Conservation (phyloP, 2,888 invertebrate genomes). For the Andrena bucephala region DNA sequence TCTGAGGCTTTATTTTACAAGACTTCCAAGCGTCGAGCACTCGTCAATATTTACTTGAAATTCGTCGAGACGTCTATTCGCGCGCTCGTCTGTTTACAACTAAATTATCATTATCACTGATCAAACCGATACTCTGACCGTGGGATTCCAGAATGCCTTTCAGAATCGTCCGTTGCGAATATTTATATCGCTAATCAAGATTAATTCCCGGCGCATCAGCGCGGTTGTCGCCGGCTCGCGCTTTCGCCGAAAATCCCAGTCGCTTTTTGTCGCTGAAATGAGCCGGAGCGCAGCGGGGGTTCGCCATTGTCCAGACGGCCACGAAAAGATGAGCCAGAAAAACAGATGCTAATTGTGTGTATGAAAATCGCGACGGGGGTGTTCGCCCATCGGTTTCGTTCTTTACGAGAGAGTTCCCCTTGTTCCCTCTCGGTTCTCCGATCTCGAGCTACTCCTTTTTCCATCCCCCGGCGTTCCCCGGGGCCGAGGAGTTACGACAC, state of each 20-base stretch:
- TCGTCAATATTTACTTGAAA: slow-evolving; percentile 31
- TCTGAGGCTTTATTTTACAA: not conserved
- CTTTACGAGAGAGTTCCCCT: slow-evolving; percentile 64
- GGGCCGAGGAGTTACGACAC: slow-evolving; percentile 61
- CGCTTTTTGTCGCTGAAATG: slow-evolving; percentile 11
- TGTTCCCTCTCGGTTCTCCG: not conserved
- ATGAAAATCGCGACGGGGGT: slow-evolving; percentile 73
- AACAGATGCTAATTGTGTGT: slow-evolving; percentile 72
- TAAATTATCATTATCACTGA: slow-evolving; percentile 1
- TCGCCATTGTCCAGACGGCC: slow-evolving; percentile 50
- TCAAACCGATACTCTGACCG: not conserved
- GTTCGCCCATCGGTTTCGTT: slow-evolving; percentile 55
- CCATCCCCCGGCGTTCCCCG: slow-evolving; percentile 34
- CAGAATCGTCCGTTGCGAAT: too few relatives aligned
- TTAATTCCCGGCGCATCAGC: slow-evolving; percentile 7
- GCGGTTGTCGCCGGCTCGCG: not conserved
- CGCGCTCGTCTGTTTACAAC: not conserved
- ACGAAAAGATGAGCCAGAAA: slow-evolving; percentile 56
- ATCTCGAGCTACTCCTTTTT: slow-evolving; percentile 23
- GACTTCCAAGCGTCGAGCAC: slow-evolving; percentile 24
- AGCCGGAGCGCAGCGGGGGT: slow-evolving; percentile 28
- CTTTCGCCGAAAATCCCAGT: slow-evolving; percentile 12
- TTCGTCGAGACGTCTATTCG: slow-evolving; percentile 23
- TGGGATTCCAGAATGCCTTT: too few relatives aligned
- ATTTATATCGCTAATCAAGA: not conserved